Base-by-base conservation (phyloP, 2,888 invertebrate species). In the Cactoblastis cactorum region DNA sequence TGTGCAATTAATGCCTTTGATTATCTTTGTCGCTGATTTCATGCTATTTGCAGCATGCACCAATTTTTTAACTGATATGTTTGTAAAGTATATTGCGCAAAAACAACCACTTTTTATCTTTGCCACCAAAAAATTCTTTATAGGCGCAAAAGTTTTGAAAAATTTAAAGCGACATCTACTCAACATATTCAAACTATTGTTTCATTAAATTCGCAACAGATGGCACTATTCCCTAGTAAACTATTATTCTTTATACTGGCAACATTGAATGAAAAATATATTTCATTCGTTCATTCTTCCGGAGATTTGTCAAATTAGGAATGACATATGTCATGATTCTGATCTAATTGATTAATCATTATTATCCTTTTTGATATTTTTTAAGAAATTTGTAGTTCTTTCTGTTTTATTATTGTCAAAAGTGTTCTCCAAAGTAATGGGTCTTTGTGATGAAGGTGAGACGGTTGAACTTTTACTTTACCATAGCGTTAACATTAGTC, bases 391-490 rank as follows among this genome's bases (percentile, higher is more conserved):
- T 34, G 1, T 2, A 34, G 18, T n/a, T 46, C 33, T 32, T 43
- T 28, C 3, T 32, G 5, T 11, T 11, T 2, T 11, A 15, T 43
- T 28, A 11, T 28, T 1, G 15, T 28, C 9, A 3, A 43, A 43
- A 43, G 43, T 43, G 28, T 14, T 11, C 28, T 43, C 43, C 17
- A 14, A 18, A 50, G 47, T 54, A 62, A 88, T 88, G 87, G 87
- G 88, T 55, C 79, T 87, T 55, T 86, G 88, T 57, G 84, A 88
- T 58, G 87, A 87, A 71, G 88, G 87, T 88, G 74, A 68, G 81
- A 53, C 53, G 54, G 52, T 49, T 50, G 54, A 55, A 58, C 49
- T 62, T 65, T 54, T 50, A 34, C 14, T 57, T 46, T 43, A 39
- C 19, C 24, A 28, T 33, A 19, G 32, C n/a, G 32, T 41, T 18